Evolutionary conservation across 23 tunicate species (phyloP), one percentile per base, ranked within the genome.

Genomic region (Corella eumyota): DNA sequence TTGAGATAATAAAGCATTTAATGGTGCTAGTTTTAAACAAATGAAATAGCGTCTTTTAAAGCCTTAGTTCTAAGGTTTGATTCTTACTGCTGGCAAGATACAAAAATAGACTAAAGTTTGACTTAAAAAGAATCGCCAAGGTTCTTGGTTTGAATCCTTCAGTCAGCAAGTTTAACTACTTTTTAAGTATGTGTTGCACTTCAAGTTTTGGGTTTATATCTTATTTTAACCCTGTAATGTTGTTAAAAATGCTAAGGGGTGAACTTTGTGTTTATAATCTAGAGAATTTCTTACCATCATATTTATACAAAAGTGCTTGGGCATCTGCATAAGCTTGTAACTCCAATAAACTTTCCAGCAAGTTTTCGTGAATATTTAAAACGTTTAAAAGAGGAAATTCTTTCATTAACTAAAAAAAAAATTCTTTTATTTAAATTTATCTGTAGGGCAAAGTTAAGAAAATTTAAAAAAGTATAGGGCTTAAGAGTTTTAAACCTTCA

Each of bases 281-380:
- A 53, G 17, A n/a, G n/a, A 9, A 9, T 9, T 17, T 28, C 69
- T 47, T 33, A 83, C 92, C 95, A 62, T 76, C 84, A 70, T 75
- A 84, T 38, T 76, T 86, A 1, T 54, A 56, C 52, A 86, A 40
- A 30, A 78, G 45, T 20, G 86, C 97, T 50, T 90, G 97, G 19
- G 83, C 90, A 61, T 90, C 86, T 4, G 97, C 75, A 68, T 90
- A 90, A 31, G 86, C 97, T 63, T 81, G 90, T 38, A 90, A 38
- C 50, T 83, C 88, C 20, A 79, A 62, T 45, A 79, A 68, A 2
- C 82, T 80, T 69, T 90, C 97, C 75, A 90, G 34, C 34, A 90
- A 50, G 58, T 90, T 90, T 73, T 90, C 97, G 50, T 82, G 92
- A 62, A 82, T 82, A 62, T 82, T 82, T 34, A 82, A 46, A 25